Percentiles rank a stretch among this genome's conserved stretches.
phyloP scores from a whole-genome alignment of 2,797 vertebrate species.

The Megaceryle alcyon region DNA sequence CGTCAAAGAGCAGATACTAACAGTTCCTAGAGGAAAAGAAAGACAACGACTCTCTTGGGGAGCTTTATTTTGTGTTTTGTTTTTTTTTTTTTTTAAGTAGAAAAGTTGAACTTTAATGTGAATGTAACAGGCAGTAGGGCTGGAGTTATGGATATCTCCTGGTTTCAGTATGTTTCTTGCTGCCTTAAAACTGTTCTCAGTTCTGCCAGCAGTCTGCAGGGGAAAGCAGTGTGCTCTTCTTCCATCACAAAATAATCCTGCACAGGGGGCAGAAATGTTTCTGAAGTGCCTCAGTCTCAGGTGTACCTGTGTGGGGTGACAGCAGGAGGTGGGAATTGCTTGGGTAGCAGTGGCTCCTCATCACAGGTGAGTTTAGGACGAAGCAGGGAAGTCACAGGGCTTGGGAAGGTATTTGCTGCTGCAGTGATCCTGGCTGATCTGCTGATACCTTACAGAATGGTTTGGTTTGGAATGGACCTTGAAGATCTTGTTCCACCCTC shows the following conservation, averaged over 20 bases:
- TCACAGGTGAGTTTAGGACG: background rate
- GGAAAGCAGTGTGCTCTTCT: background rate
- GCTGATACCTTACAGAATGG: background rate
- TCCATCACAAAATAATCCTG: background rate
- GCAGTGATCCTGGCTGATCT: background rate
- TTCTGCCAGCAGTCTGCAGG: background rate
- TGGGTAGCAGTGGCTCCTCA: background rate
- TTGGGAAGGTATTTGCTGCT: background rate
- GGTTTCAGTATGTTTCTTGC: background rate
- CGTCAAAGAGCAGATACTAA: background rate
- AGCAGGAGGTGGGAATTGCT: rapidly evolving
- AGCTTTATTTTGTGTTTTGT: background rate
- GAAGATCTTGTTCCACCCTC: background rate
- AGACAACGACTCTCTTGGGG: background rate
- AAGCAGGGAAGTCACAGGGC: background rate
- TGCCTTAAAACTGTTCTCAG: background rate
- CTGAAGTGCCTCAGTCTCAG: background rate
- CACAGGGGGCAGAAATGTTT: background rate
- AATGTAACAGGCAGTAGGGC: rapidly evolving
- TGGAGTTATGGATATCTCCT: background rate
- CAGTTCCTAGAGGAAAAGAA: background rate
- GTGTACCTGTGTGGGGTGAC: background rate
- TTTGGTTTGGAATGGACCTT: background rate
- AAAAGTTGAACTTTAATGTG: background rate
- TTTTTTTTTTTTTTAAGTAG: background rate